Conservation (phyloP, 2,113 vertebrate species). For the Cephalopholis sonnerati region DNA sequence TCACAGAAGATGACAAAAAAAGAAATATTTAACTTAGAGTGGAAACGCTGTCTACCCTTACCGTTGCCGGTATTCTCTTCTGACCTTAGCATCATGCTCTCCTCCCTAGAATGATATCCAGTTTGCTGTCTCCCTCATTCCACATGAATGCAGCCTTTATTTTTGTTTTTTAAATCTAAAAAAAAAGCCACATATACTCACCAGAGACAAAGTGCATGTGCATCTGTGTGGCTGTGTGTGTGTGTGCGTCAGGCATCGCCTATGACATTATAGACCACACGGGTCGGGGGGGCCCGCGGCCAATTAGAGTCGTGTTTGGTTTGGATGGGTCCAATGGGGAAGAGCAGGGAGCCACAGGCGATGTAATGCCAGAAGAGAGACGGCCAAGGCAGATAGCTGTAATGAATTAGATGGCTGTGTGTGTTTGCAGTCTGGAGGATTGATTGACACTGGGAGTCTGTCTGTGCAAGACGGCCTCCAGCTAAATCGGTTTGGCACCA, state of each 20-base stretch:
- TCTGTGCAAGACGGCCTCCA: conserved; percentile 62
- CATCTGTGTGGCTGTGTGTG: not conserved
- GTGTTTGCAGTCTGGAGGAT: conserved; percentile 73
- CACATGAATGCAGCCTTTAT: too few relatives aligned
- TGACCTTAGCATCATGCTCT: too few relatives aligned
- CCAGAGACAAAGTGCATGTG: conserved; percentile 9
- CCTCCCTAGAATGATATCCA: too few relatives aligned
- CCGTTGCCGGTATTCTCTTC: too few relatives aligned
- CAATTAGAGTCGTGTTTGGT: conserved; percentile 70
- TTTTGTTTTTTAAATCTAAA: too few relatives aligned
- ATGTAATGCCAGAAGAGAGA: conserved; percentile 66
- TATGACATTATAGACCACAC: conserved; percentile 51
- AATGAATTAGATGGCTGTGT: conserved; percentile 75
- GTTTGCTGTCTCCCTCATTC: too few relatives aligned
- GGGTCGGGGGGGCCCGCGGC: conserved; percentile 30
- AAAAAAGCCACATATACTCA: not conserved
- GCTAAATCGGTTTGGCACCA: conserved; percentile 73
- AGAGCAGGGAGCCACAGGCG: conserved; percentile 59
- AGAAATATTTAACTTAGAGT: too few relatives aligned
- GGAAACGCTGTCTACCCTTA: too few relatives aligned
- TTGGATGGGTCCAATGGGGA: conserved; percentile 60
- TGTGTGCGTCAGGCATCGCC: not conserved
- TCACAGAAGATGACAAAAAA: too few relatives aligned
- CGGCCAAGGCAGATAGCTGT: conserved; percentile 70
- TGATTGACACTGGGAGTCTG: conserved; percentile 73